These are phyloP conservation scores for Potamilus streckersoni DNA, from an alignment of 1,140 invertebrate species.

Conservation along the genomic window DNA sequence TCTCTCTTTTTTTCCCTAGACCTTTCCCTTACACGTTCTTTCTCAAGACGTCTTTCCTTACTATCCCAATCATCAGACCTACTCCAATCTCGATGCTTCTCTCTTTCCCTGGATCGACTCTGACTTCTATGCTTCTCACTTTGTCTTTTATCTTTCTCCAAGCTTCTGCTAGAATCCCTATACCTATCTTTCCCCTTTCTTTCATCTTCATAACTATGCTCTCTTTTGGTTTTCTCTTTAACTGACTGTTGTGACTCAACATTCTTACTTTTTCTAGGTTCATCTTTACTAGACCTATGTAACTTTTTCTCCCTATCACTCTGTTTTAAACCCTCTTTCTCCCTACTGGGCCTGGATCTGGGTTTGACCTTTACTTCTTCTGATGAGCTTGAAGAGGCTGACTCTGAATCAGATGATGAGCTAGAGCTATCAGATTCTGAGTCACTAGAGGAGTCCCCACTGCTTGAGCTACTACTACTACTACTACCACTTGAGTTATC, in stretches of 20 bases:
- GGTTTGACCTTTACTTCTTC: slow-evolving; percentile 17
- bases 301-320: background rate
- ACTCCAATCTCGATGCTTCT: slow-evolving; percentile 10
- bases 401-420: slow-evolving; percentile 33
- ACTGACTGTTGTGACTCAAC: slow-evolving; percentile 7
- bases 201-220: slow-evolving; percentile 8
- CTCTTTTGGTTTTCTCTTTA: slow-evolving; percentile 4
- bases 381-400: slow-evolving; percentile 4
- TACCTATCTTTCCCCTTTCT: slow-evolving; percentile 24
- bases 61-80: slow-evolving; percentile 18
- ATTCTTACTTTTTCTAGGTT: slow-evolving; percentile 6
- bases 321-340: background rate
- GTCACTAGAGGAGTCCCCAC: slow-evolving; percentile 32
- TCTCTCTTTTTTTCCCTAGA: slow-evolving; percentile 7
- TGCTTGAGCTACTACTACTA: slow-evolving; percentile 23
- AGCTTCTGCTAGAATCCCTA: slow-evolving; percentile 21
- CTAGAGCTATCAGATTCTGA: slow-evolving; percentile 34
- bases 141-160: slow-evolving; percentile 18
- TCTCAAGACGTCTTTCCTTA: background rate
- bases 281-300: slow-evolving; percentile 7
- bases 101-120: slow-evolving; percentile 24
- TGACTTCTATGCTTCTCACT: slow-evolving; percentile 10
- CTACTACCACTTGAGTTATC: slow-evolving; percentile 29
- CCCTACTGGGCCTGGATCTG: slow-evolving; percentile 13
- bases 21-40: slow-evolving; percentile 12